A percentile compares a stretch with the other conserved stretches of the same genome.
phyloP scores from a whole-genome alignment of 2,113 vertebrate species.

The Alaudala cheleensis region DNA sequence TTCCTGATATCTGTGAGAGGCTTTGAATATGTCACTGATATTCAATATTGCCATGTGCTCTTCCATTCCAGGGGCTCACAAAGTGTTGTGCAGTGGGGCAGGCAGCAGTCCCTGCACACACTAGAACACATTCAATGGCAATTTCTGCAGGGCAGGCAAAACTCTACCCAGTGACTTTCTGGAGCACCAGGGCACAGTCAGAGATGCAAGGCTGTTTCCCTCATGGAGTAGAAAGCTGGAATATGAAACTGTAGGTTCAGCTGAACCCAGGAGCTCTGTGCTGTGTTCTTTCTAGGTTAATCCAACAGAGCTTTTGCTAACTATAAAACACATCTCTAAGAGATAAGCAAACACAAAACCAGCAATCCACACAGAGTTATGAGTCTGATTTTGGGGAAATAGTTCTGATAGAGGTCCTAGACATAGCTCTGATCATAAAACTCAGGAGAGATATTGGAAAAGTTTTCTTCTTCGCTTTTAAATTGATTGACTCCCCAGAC shows the following conservation, averaged over 20 bases:
- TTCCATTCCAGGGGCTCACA: neutral
- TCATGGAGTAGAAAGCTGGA: neutral
- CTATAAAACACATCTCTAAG: neutral
- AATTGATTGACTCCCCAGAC: constrained; percentile 42
- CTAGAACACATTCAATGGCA: neutral
- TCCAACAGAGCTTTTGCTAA: neutral
- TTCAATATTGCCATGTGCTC: neutral
- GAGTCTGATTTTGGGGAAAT: neutral
- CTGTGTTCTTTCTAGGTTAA: neutral
- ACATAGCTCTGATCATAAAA: neutral
- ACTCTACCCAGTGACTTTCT: neutral
- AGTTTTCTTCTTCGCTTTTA: constrained; percentile 21
- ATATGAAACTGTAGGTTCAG: neutral
- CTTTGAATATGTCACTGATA: neutral
- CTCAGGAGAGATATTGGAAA: neutral
- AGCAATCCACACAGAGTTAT: neutral
- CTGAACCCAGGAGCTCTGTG: neutral
- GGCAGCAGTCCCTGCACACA: neutral
- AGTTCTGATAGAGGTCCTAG: neutral
- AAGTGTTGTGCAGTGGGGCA: neutral
- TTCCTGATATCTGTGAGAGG: neutral
- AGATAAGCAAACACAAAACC: neutral
- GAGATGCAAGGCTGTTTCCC: neutral
- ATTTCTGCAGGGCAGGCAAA: neutral
- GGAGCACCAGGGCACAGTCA: neutral